Evolutionary conservation across 2,797 vertebrate species (phyloP), one percentile per base, ranked within the genome.

Genomic region (Tachyglossus aculeatus): DNA sequence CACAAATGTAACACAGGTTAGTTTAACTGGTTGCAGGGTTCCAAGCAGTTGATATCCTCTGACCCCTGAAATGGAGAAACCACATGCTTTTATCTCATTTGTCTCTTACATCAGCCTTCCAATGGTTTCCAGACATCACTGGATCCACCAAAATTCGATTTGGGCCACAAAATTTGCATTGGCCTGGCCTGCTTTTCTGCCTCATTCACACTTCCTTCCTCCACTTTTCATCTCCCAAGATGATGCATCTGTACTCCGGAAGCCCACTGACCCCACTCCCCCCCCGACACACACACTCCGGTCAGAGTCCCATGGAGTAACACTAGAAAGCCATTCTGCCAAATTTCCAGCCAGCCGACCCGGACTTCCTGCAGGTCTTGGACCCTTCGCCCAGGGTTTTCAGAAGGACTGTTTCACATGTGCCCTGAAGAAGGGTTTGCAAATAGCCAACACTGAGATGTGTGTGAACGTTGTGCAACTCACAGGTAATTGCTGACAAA

Each of bases 21-120:
- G 36, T 12, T 3, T 21, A 11, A 3, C 68, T 2, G 37, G 55
- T 50, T 32, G 14, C 2, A 4, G 32, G 36, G 50, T 61, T 47
- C 74, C 66, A 78, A 39, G 45, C 36, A n/a, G 8, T 24, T 14
- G 50, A 39, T 77, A 64, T 50, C 25, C 64, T 63, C 64, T 47
- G 59, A 16, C 13, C 15, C 53, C 55, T 60, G 68, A 34, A 39
- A 7, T 4, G 4, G 0, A 7, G 27, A 10, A 51, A 31, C 25
- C 3, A 36, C 47, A 48, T 47, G 2, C 4, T 1, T 6, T 9
- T 22, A 13, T 39, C 38, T 37, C 2, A 3, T 9, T 33, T 9
- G n/a, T 44, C 34, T 31, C n/a, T 4, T 36, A n/a, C 38, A 31
- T 44, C 41, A 18, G 22, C 6, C 0, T 2, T 1, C 9, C 31